phyloP scores from a whole-genome alignment of 2,888 invertebrate species.

The Latrodectus elegans region DNA sequence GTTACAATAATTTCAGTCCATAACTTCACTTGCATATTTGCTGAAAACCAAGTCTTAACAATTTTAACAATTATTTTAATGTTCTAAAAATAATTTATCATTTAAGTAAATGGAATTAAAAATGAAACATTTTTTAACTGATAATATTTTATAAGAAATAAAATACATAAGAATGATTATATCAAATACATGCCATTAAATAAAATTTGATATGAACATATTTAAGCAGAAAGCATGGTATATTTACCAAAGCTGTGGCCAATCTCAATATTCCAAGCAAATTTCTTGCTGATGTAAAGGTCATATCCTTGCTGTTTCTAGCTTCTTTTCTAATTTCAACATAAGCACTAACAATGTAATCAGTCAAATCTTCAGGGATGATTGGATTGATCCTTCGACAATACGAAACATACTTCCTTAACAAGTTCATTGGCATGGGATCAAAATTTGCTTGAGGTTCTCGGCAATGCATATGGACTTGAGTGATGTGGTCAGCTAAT shows the following conservation, averaged over 20 bases:
- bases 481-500: constrained; percentile 97
- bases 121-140: too few relatives aligned
- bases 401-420: constrained; percentile 92
- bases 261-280: constrained; percentile 93
- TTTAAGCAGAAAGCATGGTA: too few relatives aligned
- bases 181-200: too few relatives aligned
- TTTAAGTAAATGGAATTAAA: too few relatives aligned
- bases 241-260: constrained; percentile 88
- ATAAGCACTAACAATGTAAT: constrained; percentile 85
- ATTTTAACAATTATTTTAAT: too few relatives aligned
- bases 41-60: too few relatives aligned
- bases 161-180: too few relatives aligned
- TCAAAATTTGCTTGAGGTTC: constrained; percentile 87
- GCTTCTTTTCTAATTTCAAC: constrained; percentile 84
- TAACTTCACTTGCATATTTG: too few relatives aligned
- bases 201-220: too few relatives aligned
- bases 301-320: constrained; percentile 83
- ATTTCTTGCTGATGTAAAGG: constrained; percentile 97
- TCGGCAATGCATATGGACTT: constrained; percentile 92
- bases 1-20: too few relatives aligned
- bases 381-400: constrained; percentile 91
- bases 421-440: constrained; percentile 91
- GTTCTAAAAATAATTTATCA: too few relatives aligned
- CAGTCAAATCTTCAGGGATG: constrained; percentile 90
- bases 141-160: too few relatives aligned